Base-by-base conservation (phyloP, 1,140 invertebrate genomes). In the Heliconius congener region DNA sequence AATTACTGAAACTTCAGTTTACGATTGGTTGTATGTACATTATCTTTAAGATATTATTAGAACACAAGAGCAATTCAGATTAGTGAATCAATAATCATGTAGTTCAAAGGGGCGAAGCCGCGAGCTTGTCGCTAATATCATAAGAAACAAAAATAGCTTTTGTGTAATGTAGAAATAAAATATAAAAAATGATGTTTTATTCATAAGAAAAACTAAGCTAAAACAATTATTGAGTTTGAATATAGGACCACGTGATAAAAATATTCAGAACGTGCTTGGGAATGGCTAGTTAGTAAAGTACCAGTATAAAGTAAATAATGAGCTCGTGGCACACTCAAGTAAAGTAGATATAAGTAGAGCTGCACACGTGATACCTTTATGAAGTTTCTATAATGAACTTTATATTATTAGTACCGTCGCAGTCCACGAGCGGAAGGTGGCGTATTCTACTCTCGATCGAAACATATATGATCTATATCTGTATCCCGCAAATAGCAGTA, bases 241-340 rank as follows among this genome's bases (percentile, higher is more conserved):
- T 37, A 76, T 76, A 52, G 39, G 18, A 66, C 57, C 3, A 70
- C 50, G 30, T 52, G n/a, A 9, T 37, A 9, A 27, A 34, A 27
- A 13, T 19, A 9, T 50, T 60, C 1, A 27, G 16, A 66, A 66
- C 60, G 60, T 66, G 27, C 6, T 66, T 66, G 30, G 60, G 27
- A 66, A 66, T 66, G 30, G 23, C 27, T 66, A 66, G n/a, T 11
- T 27, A 66, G 23, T 66, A 52, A 72, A 71, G n/a, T 52, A 55
- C 46, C 16, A 71, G 18, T 19, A 77, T 52, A 50, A 77, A 71
- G 37, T 76, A 76, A 76, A 52, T 34, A 34, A 23, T 34, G 11
- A 71, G 55, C 34, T 70, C 37, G 18, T 66, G n/a, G 46, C n/a
- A 5, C 11, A 66, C 23, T 66, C 27, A 16, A 30, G 27, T 66